Base-by-base conservation (phyloP, 1,140 invertebrate species). In the Drosophila micromelanica region DNA sequence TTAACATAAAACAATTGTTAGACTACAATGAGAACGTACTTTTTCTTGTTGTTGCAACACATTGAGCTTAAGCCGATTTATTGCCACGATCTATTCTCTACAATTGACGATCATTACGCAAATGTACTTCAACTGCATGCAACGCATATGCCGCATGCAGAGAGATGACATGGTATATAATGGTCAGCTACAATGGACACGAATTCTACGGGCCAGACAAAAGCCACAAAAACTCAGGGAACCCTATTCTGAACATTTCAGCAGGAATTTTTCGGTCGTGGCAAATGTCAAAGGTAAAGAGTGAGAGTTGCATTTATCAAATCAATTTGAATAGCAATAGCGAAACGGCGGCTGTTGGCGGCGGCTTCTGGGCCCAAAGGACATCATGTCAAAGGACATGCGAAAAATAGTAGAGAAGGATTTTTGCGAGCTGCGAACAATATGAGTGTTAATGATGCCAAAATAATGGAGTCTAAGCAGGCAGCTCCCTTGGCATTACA, bases 381-480 rank as follows among this genome's bases (percentile, higher is more conserved):
- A n/a, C n/a, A 64, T 38, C n/a, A 65, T 59, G 63, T 68, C 61
- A 55, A 71, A 78, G 68, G 63, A 62, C 56, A 68, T 43, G 63
- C 55, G 52, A 54, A 46, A 30, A 74, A 46, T 62, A 45, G 15
- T 30, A 20, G 1, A 37, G 20, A 48, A 27, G 43, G 42, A 51
- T 51, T 23, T 45, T 32, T 27, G 32, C 54, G 13, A 46, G n/a
- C 12, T 6, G 5, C 32, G 65, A 73, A 91, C 89, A 90, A 84
- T 72, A 64, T 67, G 87, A 68, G 87, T 90, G 87, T 90, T 90
- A 90, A 90, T 90, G 87, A 90, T 90, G 81, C 82, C 68, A 78
- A 87, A 79, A 90, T 82, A 87, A 89, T 76, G 62, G 68, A 82
- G 71, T 23, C 45, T 45, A 68, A 76, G 71, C 30, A 51, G 56